Evolutionary conservation across 2,113 vertebrate genomes (phyloP).

Genomic region (Xiphias gladius): DNA sequence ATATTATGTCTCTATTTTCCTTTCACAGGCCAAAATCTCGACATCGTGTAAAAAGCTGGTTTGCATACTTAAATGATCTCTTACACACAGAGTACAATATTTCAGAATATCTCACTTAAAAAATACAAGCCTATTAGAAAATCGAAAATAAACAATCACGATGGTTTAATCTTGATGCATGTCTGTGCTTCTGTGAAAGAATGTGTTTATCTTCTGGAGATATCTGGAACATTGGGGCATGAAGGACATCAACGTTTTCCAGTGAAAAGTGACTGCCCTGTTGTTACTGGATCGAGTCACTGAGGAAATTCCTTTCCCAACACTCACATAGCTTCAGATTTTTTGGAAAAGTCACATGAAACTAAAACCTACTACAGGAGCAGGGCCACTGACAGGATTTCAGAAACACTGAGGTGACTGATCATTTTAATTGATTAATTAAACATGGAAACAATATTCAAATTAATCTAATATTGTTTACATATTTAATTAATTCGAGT

Average conservation of each 20-base stretch:
- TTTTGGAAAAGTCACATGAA: constrained; percentile 9
- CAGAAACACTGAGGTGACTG: not conserved
- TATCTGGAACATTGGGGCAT: not conserved
- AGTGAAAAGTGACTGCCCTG: constrained; percentile 43
- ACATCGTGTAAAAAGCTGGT: not conserved
- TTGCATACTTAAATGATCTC: not conserved
- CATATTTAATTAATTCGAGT: not conserved
- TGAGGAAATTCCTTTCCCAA: constrained; percentile 69
- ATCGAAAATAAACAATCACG: not conserved
- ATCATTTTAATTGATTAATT: no score
- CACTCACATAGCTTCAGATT: constrained; percentile 8
- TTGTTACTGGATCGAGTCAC: constrained; percentile 54
- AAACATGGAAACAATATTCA: no score
- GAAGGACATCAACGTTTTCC: constrained; percentile 27
- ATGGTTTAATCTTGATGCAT: not conserved
- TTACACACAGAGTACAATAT: not conserved
- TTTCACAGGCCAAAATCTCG: not conserved
- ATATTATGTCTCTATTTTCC: no score
- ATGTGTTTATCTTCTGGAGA: constrained; percentile 42
- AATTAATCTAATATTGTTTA: not conserved
- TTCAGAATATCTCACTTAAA: not conserved
- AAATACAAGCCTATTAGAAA: not conserved
- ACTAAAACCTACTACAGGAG: not conserved
- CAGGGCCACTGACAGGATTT: not conserved
- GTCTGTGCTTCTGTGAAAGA: constrained; percentile 16